Evolutionary conservation across 2,113 vertebrate species (phyloP), one percentile per base, ranked within the genome.

Genomic region (Lepisosteus oculatus): DNA sequence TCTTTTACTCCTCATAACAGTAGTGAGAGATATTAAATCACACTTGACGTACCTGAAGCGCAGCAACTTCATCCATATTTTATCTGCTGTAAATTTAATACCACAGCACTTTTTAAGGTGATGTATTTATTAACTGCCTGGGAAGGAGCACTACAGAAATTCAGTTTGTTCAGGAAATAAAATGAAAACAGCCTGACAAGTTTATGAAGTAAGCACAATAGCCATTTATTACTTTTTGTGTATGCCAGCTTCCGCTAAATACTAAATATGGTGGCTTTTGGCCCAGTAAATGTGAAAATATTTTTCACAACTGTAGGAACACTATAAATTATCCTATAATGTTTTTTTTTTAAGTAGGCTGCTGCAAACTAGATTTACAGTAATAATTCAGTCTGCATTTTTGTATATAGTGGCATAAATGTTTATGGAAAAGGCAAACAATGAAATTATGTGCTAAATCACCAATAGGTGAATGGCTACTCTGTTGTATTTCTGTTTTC

Each of bases 21-120:
- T 85, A 90, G 89, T 86, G 86, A 89, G 87, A 93, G 91, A 94
- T 94, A 95, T 97, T 96, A 96, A 97, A 98, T 98, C 95, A 97
- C 93, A 90, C 88, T 92, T 94, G 94, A 95, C 92, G 84, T 93
- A 97, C 95, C 95, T 94, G 94, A 90, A 91, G 94, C 90, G 73
- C 85, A 77, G 89, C 82, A 91, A 93, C 92, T 94, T 96, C 95
- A 98, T 97, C 93, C 95, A 97, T 97, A 97, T 98, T 97, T 97
- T 94, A 97, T 96, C 88, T 85, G 84, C 74, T 88, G 90, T 84
- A 89, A 89, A 94, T 95, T 95, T 94, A 96, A 96, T 94, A 94
- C 91, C 85, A 85, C 94, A 95, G 93, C 95, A 95, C 91, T 95
- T 97, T 95, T 95, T 94, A 92, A 86, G 90, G 92, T 93, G 93